Evolutionary conservation across 2,797 vertebrate species (phyloP).

Genomic region (Coregonus ussuriensis): DNA sequence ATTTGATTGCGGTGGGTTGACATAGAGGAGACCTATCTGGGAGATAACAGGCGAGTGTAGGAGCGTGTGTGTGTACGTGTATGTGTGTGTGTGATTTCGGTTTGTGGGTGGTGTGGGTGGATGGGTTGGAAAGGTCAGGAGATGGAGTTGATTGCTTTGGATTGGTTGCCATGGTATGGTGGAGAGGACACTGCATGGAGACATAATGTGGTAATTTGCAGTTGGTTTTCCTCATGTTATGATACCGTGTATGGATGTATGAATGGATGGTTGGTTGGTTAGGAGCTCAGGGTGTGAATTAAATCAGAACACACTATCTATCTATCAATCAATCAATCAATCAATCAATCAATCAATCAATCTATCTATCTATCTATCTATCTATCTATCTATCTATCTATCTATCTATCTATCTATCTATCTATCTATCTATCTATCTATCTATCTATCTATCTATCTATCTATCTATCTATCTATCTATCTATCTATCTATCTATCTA

Average conservation of each 20-base stretch:
- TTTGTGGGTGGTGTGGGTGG: slow-evolving; percentile 61
- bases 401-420: too few species aligned
- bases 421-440: not conserved
- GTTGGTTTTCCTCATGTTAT: slow-evolving; percentile 48
- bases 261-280: slow-evolving; percentile 27
- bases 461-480: not conserved
- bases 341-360: not conserved
- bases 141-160: slow-evolving; percentile 73
- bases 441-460: too few species aligned
- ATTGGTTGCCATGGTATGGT: slow-evolving; percentile 69
- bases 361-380: too few species aligned
- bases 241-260: slow-evolving; percentile 5
- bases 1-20: slow-evolving; percentile 62
- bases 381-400: too few species aligned
- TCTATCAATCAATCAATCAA: too few species aligned
- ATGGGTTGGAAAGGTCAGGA: slow-evolving; percentile 60
- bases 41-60: slow-evolving; percentile 41
- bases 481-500: too few species aligned
- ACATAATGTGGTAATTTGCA: slow-evolving; percentile 56
- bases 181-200: slow-evolving; percentile 21
- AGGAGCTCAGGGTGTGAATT: slow-evolving; percentile 52
- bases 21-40: slow-evolving; percentile 57
- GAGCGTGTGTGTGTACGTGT: not conserved
- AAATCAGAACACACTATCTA: slow-evolving; percentile 49
- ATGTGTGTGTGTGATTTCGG: slow-evolving; percentile 38